Conservation (phyloP, 2,797 vertebrate species). For the Acipenser ruthenus region DNA sequence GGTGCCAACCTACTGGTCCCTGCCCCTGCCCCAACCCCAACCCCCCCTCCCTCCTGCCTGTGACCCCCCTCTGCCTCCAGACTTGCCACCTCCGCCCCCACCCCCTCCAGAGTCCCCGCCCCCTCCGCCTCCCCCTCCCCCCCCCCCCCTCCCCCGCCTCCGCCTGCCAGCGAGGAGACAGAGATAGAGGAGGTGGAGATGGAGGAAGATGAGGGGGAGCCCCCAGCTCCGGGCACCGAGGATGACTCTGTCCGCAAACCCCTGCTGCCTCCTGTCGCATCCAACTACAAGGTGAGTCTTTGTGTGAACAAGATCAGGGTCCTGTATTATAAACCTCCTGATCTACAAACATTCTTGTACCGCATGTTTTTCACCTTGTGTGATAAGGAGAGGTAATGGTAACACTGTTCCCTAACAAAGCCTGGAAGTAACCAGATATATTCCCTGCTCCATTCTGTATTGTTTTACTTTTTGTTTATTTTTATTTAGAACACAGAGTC, state of each 20-base stretch:
- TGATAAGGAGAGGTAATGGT: no score
- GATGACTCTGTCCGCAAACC: conserved; percentile 61
- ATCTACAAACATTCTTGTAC: no score
- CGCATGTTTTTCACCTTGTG: no score
- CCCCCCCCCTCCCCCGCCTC: conserved; percentile 60
- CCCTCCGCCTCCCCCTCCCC: conserved; percentile 74
- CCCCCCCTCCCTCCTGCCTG: conserved; percentile 65
- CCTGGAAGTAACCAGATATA: no score
- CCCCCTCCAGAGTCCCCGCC: conserved; percentile 69
- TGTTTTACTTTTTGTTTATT: no score
- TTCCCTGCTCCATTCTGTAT: no score
- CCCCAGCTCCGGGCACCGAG: conserved; percentile 90
- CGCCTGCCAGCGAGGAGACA: conserved; percentile 75
- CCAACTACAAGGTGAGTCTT: conserved; percentile 58
- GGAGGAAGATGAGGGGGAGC: conserved; percentile 89
- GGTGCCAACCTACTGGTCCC: conserved; percentile 39
- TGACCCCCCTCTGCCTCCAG: conserved; percentile 53
- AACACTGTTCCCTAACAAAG: no score
- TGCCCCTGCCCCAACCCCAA: conserved; percentile 48
- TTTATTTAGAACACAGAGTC: conserved; percentile 42
- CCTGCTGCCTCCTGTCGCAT: conserved; percentile 49
- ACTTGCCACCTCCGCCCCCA: conserved; percentile 54
- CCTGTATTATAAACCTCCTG: no score
- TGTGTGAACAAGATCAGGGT: no score
- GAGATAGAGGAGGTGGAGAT: conserved; percentile 97